Percentiles rank a stretch among this genome's conserved stretches.
These are phyloP conservation scores for Bimastos eiseni DNA, from an alignment of 2,888 invertebrate species.

Conservation along the genomic window DNA sequence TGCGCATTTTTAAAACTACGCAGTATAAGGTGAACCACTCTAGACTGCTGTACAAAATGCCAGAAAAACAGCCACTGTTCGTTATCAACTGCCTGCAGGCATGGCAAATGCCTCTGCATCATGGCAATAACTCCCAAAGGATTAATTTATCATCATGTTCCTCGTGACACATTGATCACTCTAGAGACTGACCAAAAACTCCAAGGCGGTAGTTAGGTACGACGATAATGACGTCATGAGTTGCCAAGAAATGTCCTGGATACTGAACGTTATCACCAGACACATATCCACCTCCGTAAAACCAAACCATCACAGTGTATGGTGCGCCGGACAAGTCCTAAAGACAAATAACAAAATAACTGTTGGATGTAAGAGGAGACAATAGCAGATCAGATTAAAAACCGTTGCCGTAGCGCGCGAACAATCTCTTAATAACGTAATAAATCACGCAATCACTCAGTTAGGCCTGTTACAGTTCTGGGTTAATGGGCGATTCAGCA, in stretches of 20 bases:
- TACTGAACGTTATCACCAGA: constrained; percentile 38
- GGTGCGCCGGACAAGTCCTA: constrained; percentile 24
- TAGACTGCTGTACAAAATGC: too few relatives aligned
- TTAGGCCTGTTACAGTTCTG: too few relatives aligned
- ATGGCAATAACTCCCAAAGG: too few relatives aligned
- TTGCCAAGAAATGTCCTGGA: constrained; percentile 40
- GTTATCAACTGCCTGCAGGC: background rate
- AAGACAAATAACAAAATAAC: background rate
- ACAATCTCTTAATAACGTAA: background rate
- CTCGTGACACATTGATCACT: too few relatives aligned
- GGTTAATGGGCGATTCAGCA: background rate
- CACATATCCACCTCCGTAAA: constrained; percentile 40
- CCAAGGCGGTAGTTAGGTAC: constrained; percentile 39
- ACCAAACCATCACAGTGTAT: constrained; percentile 40
- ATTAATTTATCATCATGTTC: too few relatives aligned
- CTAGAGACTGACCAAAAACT: constrained; percentile 30
- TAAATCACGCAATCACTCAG: background rate
- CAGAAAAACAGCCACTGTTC: background rate
- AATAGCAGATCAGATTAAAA: background rate
- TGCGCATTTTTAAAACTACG: background rate
- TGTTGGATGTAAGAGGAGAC: background rate
- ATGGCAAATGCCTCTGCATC: background rate
- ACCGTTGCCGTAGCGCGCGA: background rate
- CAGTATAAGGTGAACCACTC: too few relatives aligned
- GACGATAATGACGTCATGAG: constrained; percentile 37